phyloP scores from a whole-genome alignment of 2,888 invertebrate species.

The Pogonocherus hispidulus region DNA sequence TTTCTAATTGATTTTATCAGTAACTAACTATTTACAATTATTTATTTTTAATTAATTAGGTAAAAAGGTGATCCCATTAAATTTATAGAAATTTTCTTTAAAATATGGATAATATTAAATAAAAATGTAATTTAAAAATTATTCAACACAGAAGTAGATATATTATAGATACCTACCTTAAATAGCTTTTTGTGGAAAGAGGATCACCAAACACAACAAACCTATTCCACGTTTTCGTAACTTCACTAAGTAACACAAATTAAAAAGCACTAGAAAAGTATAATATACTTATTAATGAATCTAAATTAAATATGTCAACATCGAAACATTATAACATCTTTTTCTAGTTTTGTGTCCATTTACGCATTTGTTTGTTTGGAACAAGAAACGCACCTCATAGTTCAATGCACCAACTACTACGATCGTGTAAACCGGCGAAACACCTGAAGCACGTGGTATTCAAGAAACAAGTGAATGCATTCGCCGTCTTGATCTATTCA shows the following conservation, averaged over 20 bases:
- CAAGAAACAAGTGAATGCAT: conserved; percentile 52
- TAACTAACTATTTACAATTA: too few species aligned
- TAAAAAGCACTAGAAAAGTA: conserved; percentile 13
- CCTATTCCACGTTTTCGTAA: conserved; percentile 1
- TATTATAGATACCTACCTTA: too few species aligned
- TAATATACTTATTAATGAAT: too few species aligned
- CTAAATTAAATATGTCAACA: background rate
- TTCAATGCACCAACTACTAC: conserved; percentile 52
- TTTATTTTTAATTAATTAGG: too few species aligned
- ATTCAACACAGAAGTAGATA: too few species aligned
- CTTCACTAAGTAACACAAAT: conserved; percentile 6
- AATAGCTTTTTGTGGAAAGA: too few species aligned
- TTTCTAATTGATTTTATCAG: too few species aligned
- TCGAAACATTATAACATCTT: background rate
- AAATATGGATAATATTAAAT: too few species aligned
- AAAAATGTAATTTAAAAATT: too few species aligned
- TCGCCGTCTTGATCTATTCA: conserved; percentile 47
- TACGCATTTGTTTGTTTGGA: conserved; percentile 19
- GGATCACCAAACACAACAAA: background rate
- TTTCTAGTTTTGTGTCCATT: conserved; percentile 8
- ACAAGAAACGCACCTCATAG: conserved; percentile 42
- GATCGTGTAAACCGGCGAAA: conserved; percentile 46
- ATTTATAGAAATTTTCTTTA: too few species aligned
- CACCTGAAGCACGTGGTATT: conserved; percentile 52
- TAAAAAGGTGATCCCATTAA: too few species aligned